These are phyloP conservation scores for Synergus laeviventris DNA, from an alignment of 2,888 invertebrate species.

Conservation along the genomic window DNA sequence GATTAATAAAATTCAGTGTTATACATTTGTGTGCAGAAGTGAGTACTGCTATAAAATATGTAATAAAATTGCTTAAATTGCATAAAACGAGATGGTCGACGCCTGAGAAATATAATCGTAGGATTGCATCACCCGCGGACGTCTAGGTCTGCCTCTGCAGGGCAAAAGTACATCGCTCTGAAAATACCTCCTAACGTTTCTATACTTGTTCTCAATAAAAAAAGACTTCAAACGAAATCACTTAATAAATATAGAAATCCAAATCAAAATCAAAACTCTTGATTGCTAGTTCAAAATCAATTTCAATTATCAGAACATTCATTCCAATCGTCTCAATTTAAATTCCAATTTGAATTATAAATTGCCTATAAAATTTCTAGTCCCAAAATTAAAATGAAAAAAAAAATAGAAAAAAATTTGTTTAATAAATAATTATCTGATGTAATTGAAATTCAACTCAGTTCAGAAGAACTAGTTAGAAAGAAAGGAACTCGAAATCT, in stretches of 20 bases:
- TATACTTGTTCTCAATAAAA: constrained; percentile 13
- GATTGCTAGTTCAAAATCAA: background rate
- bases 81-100: background rate
- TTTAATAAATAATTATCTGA: too few relatives aligned
- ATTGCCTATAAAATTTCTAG: too few relatives aligned
- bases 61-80: background rate
- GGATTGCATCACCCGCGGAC: constrained; percentile 29
- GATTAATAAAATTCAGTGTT: too few relatives aligned
- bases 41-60: background rate
- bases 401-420: too few relatives aligned
- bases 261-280: background rate
- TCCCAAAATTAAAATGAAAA: too few relatives aligned
- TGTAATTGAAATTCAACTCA: background rate
- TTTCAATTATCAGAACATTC: background rate
- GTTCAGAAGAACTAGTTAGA: too few relatives aligned
- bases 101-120: background rate
- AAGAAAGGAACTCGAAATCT: too few relatives aligned
- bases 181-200: constrained; percentile 10
- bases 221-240: constrained; percentile 19
- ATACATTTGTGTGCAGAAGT: background rate
- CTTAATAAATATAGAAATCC: background rate
- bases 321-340: background rate
- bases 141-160: background rate
- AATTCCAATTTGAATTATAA: background rate
- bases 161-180: constrained; percentile 12